Percentiles rank a stretch among this genome's conserved stretches.
Conservation (phyloP, 2,888 invertebrate genomes). For the Apamea monoglypha region DNA sequence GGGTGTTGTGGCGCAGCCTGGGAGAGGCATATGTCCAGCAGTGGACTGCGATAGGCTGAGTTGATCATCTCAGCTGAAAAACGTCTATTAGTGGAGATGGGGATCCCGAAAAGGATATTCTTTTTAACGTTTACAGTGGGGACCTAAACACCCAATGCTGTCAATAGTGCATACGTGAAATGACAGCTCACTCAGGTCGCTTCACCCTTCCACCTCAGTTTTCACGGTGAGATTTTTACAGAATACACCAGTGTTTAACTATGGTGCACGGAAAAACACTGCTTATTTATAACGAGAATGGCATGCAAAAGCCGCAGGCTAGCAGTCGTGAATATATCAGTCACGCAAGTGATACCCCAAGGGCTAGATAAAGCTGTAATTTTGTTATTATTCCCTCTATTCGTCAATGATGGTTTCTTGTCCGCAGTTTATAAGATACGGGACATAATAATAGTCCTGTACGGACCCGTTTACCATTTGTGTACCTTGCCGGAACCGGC, state of each 20-base stretch:
- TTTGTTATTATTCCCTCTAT: slow-evolving; percentile 21
- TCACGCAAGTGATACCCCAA: slow-evolving; percentile 4
- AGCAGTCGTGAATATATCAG: background rate
- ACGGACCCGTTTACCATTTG: background rate
- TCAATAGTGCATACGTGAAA: background rate
- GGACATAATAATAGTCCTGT: background rate
- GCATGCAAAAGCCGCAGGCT: background rate
- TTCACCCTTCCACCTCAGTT: background rate
- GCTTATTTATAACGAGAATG: too few species aligned
- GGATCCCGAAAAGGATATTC: background rate
- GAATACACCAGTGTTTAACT: background rate
- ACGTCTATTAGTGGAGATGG: background rate
- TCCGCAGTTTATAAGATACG: background rate
- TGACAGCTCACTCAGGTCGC: background rate
- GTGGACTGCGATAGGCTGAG: too few species aligned
- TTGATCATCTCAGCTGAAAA: background rate
- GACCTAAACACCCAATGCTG: background rate
- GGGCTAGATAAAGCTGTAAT: background rate
- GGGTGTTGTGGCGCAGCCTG: too few species aligned
- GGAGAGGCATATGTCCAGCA: too few species aligned
- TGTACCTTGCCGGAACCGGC: background rate
- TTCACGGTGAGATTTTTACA: background rate
- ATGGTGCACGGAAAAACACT: background rate
- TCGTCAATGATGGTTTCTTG: background rate
- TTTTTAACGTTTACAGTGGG: background rate